Conservation (phyloP, 2,888 invertebrate species). For the Automeris io region DNA sequence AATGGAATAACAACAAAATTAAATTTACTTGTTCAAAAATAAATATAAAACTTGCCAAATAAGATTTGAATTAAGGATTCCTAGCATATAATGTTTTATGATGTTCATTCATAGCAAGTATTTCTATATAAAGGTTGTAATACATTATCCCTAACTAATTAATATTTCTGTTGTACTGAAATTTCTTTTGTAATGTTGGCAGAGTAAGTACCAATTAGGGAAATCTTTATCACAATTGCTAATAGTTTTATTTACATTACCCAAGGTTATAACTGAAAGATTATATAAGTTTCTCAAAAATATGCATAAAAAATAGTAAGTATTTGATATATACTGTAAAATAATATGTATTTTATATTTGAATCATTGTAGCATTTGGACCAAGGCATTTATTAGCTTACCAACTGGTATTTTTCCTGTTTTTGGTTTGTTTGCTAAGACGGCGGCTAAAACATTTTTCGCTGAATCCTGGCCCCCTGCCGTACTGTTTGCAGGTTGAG, state of each 20-base stretch:
- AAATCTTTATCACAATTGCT: background rate
- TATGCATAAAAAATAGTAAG: constrained; percentile 2
- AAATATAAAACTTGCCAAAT: no score
- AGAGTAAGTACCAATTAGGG: no score
- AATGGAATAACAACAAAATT: no score
- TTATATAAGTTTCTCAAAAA: constrained; percentile 29
- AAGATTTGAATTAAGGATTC: no score
- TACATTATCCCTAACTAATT: no score
- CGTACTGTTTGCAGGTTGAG: constrained; percentile 34
- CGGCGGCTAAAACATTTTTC: constrained; percentile 71
- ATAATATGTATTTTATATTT: background rate
- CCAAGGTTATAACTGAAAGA: constrained; percentile 44
- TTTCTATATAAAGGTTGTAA: no score
- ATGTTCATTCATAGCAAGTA: no score
- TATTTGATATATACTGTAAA: background rate
- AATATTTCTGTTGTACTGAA: no score
- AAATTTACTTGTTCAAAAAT: no score
- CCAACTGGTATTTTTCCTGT: constrained; percentile 71
- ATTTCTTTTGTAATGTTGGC: no score
- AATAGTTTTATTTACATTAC: constrained; percentile 8
- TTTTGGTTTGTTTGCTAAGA: constrained; percentile 69
- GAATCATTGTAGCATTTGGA: background rate
- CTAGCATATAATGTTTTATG: no score
- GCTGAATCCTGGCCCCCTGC: constrained; percentile 51
- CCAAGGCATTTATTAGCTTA: constrained; percentile 31